Evolutionary conservation across 2,797 vertebrate species (phyloP).

Genomic region (Philypnodon macrostomus): DNA sequence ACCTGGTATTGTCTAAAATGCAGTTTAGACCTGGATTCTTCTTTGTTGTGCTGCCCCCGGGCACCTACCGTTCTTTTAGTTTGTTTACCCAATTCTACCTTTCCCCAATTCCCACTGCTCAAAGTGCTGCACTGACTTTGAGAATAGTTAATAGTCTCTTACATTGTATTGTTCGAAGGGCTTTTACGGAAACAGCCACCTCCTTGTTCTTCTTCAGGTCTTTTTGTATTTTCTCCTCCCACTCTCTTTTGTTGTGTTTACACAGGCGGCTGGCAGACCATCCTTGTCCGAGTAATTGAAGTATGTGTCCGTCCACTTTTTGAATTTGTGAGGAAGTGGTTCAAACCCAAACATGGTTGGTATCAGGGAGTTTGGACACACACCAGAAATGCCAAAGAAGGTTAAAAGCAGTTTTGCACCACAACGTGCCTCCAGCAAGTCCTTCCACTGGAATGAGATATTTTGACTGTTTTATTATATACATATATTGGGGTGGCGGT

Average conservation of each 20-base stretch:
- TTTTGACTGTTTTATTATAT: too few species aligned
- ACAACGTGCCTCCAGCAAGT: slow-evolving; percentile 3
- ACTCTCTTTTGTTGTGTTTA: slow-evolving; percentile 13
- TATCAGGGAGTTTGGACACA: slow-evolving; percentile 6
- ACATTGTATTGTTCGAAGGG: slow-evolving; percentile 17
- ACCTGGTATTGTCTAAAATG: slow-evolving; percentile 49
- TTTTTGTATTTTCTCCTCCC: slow-evolving; percentile 16
- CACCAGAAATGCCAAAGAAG: slow-evolving; percentile 1
- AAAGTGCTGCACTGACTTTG: slow-evolving; percentile 21
- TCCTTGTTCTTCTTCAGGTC: slow-evolving; percentile 16
- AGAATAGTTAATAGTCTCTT: slow-evolving; percentile 36
- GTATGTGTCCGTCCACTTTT: slow-evolving; percentile 1
- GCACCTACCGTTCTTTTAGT: slow-evolving; percentile 35
- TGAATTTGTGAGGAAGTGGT: slow-evolving; percentile 11
- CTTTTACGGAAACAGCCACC: slow-evolving; percentile 22
- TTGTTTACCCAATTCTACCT: slow-evolving; percentile 51
- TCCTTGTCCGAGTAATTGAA: background rate
- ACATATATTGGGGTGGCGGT: too few species aligned
- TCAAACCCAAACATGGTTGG: slow-evolving; percentile 5
- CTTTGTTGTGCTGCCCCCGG: slow-evolving; percentile 37
- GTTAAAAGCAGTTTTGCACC: slow-evolving; percentile 6
- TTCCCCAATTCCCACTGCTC: slow-evolving; percentile 25
- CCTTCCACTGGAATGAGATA: slow-evolving; percentile 4
- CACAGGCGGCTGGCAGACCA: background rate
- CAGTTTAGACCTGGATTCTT: slow-evolving; percentile 36